Conservation (phyloP, 2,797 vertebrate genomes). For the Melanotaenia boesemani region DNA sequence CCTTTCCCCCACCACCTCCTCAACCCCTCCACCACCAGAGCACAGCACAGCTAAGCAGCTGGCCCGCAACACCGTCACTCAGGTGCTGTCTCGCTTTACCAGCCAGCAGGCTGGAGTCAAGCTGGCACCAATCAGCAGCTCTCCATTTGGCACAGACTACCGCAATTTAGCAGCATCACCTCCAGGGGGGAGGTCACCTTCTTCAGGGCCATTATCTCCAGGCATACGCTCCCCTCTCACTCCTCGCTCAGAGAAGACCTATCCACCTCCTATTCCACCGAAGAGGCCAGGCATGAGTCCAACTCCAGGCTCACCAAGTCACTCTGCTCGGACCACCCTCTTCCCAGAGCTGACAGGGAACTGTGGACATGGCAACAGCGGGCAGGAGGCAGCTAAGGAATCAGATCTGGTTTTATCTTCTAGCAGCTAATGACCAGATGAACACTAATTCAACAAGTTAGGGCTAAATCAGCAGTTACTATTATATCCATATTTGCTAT, state of each 20-base stretch:
- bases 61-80: slow-evolving; percentile 97
- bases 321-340: slow-evolving; percentile 76
- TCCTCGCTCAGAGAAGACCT: slow-evolving; percentile 88
- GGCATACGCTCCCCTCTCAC: slow-evolving; percentile 92
- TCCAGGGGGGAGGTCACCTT: slow-evolving; percentile 81
- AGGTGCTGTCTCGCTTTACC: slow-evolving; percentile 97
- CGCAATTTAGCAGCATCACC: slow-evolving; percentile 86
- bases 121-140: slow-evolving; percentile 89
- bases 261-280: slow-evolving; percentile 91
- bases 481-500: slow-evolving; percentile 6
- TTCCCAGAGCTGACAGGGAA: slow-evolving; percentile 87
- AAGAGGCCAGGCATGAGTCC: slow-evolving; percentile 93
- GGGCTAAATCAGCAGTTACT: slow-evolving; percentile 24
- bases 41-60: slow-evolving; percentile 93
- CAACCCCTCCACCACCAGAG: slow-evolving; percentile 87
- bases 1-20: slow-evolving; percentile 90
- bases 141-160: slow-evolving; percentile 98
- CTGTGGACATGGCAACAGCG: slow-evolving; percentile 83
- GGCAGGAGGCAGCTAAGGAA: slow-evolving; percentile 90
- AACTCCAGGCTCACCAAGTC: slow-evolving; percentile 85
- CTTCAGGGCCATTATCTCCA: slow-evolving; percentile 86
- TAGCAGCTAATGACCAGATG: slow-evolving; percentile 85
- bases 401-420: slow-evolving; percentile 91
- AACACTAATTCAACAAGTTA: slow-evolving; percentile 18
- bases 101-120: slow-evolving; percentile 92